Evolutionary conservation across 2,888 invertebrate genomes (phyloP).

Genomic region (Zonitis immaculata): DNA sequence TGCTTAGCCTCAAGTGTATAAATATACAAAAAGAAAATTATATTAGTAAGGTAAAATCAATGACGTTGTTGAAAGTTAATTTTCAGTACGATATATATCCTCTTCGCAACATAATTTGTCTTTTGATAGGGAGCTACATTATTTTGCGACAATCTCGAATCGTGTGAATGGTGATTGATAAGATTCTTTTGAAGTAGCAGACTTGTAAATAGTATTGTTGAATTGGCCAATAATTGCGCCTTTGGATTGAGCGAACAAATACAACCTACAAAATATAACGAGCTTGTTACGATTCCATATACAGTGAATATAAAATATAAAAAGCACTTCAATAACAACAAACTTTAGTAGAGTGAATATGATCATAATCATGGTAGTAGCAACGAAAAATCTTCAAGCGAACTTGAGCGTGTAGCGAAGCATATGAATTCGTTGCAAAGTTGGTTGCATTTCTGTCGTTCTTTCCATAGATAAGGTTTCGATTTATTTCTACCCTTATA

Average conservation of each 20-base stretch:
- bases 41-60: not conserved
- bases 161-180: constrained; percentile 17
- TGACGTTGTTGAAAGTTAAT: constrained; percentile 13
- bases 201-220: constrained; percentile 7
- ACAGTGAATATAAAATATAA: no score
- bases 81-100: constrained; percentile 14
- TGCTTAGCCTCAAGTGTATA: no score
- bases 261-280: constrained; percentile 16
- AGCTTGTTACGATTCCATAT: constrained; percentile 19
- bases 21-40: no score
- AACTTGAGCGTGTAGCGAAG: constrained; percentile 9
- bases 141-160: constrained; percentile 15
- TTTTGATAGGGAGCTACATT: constrained; percentile 6
- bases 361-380: not conserved
- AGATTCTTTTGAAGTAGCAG: constrained; percentile 5
- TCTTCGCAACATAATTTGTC: constrained; percentile 17
- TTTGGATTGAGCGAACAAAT: constrained; percentile 9
- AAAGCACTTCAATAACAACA: constrained; percentile 8
- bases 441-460: constrained; percentile 15
- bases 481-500: not conserved
- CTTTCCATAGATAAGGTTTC: constrained; percentile 13
- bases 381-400: constrained; percentile 6
- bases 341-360: not conserved
- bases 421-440: constrained; percentile 11
- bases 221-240: constrained; percentile 19